These are phyloP conservation scores for Phaethon lepturus DNA, from an alignment of 2,113 vertebrate genomes.

Conservation along the genomic window DNA sequence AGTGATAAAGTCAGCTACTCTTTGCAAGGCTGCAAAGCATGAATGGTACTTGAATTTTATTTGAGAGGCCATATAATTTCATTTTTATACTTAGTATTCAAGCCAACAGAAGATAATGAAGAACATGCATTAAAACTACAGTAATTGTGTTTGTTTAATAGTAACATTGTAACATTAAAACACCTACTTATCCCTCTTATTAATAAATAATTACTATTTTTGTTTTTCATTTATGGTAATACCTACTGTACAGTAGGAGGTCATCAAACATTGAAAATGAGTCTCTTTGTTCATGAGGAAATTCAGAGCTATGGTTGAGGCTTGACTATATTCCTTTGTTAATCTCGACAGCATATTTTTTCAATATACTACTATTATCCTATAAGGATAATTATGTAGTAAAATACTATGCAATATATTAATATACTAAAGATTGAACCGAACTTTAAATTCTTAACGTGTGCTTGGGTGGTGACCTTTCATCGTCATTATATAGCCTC, in stretches of 20 bases:
- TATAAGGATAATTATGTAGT: background rate
- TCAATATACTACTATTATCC: background rate
- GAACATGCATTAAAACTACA: background rate
- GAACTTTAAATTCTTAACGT: background rate
- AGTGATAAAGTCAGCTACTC: background rate
- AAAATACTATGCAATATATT: background rate
- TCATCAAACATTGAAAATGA: background rate
- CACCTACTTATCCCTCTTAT: background rate
- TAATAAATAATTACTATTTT: background rate
- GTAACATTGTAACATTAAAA: background rate
- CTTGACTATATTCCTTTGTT: background rate
- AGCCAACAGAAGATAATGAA: background rate
- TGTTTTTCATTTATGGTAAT: background rate
- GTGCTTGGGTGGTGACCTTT: background rate
- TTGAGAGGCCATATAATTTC: background rate
- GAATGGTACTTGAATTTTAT: background rate
- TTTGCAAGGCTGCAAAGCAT: background rate
- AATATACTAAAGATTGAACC: background rate
- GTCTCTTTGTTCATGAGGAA: background rate
- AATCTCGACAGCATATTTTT: background rate
- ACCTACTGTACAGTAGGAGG: background rate
- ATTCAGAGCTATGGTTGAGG: background rate
- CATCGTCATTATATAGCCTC: background rate
- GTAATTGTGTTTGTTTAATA: conserved; percentile 4
- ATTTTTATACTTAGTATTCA: background rate